Evolutionary conservation across 2,888 invertebrate genomes (phyloP).

Genomic region (Drosophila macrospina): DNA sequence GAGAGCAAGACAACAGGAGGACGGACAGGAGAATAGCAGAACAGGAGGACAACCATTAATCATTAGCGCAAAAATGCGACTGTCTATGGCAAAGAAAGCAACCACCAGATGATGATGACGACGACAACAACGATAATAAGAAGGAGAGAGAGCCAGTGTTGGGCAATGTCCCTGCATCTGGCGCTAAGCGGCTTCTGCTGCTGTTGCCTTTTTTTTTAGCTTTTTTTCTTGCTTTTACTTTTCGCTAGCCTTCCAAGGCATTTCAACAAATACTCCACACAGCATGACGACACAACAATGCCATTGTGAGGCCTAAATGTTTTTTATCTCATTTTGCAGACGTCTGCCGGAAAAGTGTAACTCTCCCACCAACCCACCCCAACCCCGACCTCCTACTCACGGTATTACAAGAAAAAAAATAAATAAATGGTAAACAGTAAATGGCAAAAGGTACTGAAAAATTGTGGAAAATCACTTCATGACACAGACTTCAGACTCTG

Average conservation of each 20-base stretch:
- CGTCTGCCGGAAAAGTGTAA: constrained; percentile 55
- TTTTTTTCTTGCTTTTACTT: too few species aligned
- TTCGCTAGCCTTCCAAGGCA: constrained; percentile 21
- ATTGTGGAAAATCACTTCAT: constrained; percentile 75
- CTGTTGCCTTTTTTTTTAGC: constrained; percentile 48
- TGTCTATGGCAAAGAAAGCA: constrained; percentile 36
- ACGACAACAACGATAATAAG: constrained; percentile 12
- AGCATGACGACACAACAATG: constrained; percentile 63
- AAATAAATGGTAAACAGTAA: constrained; percentile 27
- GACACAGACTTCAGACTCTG: constrained; percentile 49
- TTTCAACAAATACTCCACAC: constrained; percentile 31
- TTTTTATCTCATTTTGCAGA: constrained; percentile 74
- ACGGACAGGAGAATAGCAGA: constrained; percentile 19
- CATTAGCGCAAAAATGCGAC: constrained; percentile 73
- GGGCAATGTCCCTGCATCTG: constrained; percentile 15
- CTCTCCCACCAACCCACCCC: not conserved
- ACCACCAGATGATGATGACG: constrained; percentile 44
- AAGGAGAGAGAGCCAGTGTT: constrained; percentile 15
- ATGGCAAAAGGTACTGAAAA: constrained; percentile 59
- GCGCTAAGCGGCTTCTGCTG: constrained; percentile 64
- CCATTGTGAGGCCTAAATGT: constrained; percentile 67
- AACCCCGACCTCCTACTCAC: too few species aligned
- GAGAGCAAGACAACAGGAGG: constrained; percentile 1
- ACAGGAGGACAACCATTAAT: constrained; percentile 72
- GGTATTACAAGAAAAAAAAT: not conserved